Conservation (phyloP, 2,113 vertebrate genomes). For the Leucosticte australis region DNA sequence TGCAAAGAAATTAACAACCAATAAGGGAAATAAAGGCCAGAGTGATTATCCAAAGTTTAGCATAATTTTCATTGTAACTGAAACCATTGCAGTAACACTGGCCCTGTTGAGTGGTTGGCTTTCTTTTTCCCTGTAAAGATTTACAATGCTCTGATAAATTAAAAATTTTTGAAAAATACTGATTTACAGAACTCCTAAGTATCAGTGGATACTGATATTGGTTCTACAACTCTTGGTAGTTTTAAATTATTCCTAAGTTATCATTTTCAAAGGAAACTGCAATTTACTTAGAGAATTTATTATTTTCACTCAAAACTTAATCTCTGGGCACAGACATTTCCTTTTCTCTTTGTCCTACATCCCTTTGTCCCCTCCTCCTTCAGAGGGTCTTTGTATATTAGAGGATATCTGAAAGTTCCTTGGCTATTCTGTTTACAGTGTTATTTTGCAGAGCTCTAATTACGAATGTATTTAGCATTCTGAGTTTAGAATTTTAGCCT, state of each 20-base stretch:
- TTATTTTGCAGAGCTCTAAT: slow-evolving; percentile 4
- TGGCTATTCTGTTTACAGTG: background rate
- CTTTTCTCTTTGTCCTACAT: background rate
- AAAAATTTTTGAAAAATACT: background rate
- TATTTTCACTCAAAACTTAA: background rate
- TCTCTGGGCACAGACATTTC: background rate
- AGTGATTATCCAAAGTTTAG: background rate
- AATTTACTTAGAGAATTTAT: background rate
- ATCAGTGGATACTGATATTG: background rate
- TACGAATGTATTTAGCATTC: background rate
- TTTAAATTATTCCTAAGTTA: background rate
- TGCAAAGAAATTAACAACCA: background rate
- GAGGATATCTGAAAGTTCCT: background rate
- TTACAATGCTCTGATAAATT: background rate
- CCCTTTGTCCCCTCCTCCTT: background rate
- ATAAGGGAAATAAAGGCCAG: background rate
- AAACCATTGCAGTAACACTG: background rate
- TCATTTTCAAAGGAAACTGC: background rate
- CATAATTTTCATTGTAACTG: background rate
- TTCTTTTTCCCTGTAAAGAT: background rate
- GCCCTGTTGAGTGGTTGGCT: rapidly evolving
- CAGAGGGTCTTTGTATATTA: background rate
- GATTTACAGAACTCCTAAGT: background rate
- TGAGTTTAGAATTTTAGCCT: background rate
- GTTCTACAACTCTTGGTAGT: background rate